Evolutionary conservation across 1,140 invertebrate genomes (phyloP).

Genomic region (Apis dorsata): DNA sequence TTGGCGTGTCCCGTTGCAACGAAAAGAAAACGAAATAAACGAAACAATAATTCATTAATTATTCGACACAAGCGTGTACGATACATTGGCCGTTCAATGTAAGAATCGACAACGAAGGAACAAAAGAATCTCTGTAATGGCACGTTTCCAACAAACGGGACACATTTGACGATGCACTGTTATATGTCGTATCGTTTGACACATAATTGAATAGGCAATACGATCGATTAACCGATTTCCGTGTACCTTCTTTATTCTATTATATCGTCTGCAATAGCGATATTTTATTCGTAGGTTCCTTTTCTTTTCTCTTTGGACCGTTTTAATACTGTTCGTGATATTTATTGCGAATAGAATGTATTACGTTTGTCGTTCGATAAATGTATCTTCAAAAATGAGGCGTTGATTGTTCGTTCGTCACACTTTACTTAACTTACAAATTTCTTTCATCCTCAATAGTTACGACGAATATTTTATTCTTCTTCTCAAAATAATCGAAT

Average conservation of each 20-base stretch:
- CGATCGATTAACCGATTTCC: not conserved
- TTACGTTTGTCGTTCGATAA: not conserved
- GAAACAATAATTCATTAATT: not conserved
- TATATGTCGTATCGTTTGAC: conserved; percentile 15
- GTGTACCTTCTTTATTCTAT: not conserved
- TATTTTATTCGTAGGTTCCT: not conserved
- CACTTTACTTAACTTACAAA: no score
- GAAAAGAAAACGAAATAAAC: not conserved
- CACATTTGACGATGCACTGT: not conserved
- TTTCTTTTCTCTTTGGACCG: no score
- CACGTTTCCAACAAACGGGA: conserved; percentile 36
- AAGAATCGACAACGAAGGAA: conserved; percentile 17
- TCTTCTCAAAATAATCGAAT: not conserved
- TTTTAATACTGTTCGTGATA: not conserved
- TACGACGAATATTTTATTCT: not conserved
- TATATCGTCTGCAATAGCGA: not conserved
- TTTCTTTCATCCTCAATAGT: no score
- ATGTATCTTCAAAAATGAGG: not conserved
- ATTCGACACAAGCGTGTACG: not conserved
- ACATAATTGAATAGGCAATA: not conserved
- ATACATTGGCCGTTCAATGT: not conserved
- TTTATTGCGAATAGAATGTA: not conserved
- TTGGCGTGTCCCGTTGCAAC: not conserved
- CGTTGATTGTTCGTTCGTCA: accelerated
- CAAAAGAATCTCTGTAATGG: conserved; percentile 31